Evolutionary conservation across 2,888 invertebrate genomes (phyloP), one percentile per base, ranked within the genome.

Genomic region (Adela reaumurella): DNA sequence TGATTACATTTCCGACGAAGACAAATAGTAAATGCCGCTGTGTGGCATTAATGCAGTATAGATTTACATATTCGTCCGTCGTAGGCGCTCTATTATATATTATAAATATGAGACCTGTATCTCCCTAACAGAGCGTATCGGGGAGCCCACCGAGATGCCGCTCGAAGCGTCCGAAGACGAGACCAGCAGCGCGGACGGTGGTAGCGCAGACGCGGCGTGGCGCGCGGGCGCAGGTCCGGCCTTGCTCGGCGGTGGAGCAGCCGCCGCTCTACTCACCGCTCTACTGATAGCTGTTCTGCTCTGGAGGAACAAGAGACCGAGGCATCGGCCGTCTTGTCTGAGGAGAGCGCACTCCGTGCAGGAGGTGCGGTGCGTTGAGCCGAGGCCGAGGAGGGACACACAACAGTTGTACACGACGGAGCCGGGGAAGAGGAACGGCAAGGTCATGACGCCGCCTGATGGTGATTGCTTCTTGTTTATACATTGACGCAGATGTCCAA

Each of bases 61-160:
- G n/a, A n/a, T n/a, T n/a, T n/a, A n/a, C n/a, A n/a, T n/a, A n/a
- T n/a, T n/a, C n/a, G n/a, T n/a, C n/a, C n/a, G n/a, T n/a, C n/a
- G n/a, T n/a, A n/a, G n/a, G n/a, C n/a, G n/a, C n/a, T n/a, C n/a
- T n/a, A n/a, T n/a, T n/a, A n/a, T n/a, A n/a, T n/a, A n/a, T n/a
- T n/a, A n/a, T n/a, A n/a, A n/a, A n/a, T n/a, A n/a, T n/a, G n/a
- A n/a, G n/a, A n/a, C n/a, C n/a, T n/a, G n/a, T n/a, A n/a, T n/a
- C n/a, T n/a, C n/a, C n/a, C n/a, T n/a, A n/a, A 24, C 55, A 69
- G 73, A 70, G 51, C 60, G 62, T 1, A 52, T 73, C 11, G 74
- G 72, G 0, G 68, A 68, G 42, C 63, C 70, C 1, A 56, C 57
- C 14, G 63, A 67, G 51, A 52, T 72, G 19, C 58, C 60, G 48